Base-by-base conservation (phyloP, 2,797 vertebrate species). In the Columba guinea region DNA sequence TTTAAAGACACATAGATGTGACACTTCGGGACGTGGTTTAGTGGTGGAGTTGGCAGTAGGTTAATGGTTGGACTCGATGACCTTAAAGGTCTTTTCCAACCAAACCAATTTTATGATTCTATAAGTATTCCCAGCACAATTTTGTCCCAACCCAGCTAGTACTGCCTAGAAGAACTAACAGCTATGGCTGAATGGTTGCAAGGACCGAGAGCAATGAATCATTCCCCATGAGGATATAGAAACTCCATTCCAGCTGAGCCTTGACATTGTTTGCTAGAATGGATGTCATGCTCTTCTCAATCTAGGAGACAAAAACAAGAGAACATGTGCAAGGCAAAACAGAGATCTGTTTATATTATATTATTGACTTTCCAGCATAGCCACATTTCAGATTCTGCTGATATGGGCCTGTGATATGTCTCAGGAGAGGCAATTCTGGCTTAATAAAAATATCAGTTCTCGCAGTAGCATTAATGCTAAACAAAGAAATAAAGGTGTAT, bases 391-490 rank as follows among this genome's bases (percentile, higher is more conserved):
- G n/a, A 74, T 32, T 59, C 69, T 84, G 32, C 9, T 71, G 41
- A 65, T 9, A 44, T 0, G 1, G 4, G n/a, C 27, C 39, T 64
- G 37, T 5, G 51, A 63, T 23, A 9, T 16, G 19, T 17, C 27
- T 28, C 48, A 37, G 56, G 27, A 77, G 13, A 37, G 19, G n/a
- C 12, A 84, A 30, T 34, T 17, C 17, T 44, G 18, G 3, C 34
- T 82, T 48, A 15, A 11, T 58, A 53, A 82, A 89, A 87, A 39
- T 13, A 55, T 18, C 22, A 18, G 8, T 60, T 49, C 53, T 32
- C 18, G 46, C 10, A 30, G 14, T 13, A 69, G 28, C 15, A 37
- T 16, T 60, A 67, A 90, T 44, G 23, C 5, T 58, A 84, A 79
- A 67, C 3, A 56, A 75, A 70, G 26, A 87, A 79, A 69, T 10